Conservation (phyloP, 1,140 invertebrate species). For the Pseudomyrmex cubaensis region DNA sequence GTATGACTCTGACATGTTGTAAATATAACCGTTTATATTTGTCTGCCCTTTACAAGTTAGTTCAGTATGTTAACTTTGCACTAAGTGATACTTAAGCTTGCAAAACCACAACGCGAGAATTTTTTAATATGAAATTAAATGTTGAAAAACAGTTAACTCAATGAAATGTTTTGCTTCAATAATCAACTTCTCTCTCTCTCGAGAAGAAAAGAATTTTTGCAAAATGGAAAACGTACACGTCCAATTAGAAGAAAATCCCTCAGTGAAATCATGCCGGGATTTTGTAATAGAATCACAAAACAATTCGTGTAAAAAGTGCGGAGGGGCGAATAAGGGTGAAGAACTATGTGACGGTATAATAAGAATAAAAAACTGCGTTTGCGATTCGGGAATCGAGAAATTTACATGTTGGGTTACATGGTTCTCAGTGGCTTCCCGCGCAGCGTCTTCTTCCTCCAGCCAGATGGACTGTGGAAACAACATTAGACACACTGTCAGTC, state of each 20-base stretch:
- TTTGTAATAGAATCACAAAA: conserved; percentile 19
- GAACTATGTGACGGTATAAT: conserved; percentile 32
- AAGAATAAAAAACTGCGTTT: conserved; percentile 70
- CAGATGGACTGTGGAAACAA: conserved; percentile 89
- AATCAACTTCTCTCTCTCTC: not conserved
- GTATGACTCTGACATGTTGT: not conserved
- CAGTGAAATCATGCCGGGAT: conserved; percentile 59
- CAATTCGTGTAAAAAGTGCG: conserved; percentile 26
- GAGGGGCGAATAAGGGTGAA: conserved; percentile 20
- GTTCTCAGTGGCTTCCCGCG: conserved; percentile 83
- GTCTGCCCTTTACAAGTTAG: not conserved
- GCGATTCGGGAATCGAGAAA: conserved; percentile 75
- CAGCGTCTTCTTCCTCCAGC: conserved; percentile 87
- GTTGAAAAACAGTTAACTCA: not conserved
- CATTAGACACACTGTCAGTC: conserved; percentile 79
- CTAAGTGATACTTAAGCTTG: not conserved
- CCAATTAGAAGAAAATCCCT: conserved; percentile 15
- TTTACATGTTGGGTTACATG: conserved; percentile 84
- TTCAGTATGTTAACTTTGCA: not conserved
- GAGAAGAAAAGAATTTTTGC: not conserved
- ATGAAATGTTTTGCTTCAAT: not conserved
- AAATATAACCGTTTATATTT: too few species aligned
- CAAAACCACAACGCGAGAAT: not conserved
- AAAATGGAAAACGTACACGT: not conserved
- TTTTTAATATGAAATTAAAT: not conserved